Conservation (phyloP, 2,113 vertebrate species). For the Bufo gargarizans region DNA sequence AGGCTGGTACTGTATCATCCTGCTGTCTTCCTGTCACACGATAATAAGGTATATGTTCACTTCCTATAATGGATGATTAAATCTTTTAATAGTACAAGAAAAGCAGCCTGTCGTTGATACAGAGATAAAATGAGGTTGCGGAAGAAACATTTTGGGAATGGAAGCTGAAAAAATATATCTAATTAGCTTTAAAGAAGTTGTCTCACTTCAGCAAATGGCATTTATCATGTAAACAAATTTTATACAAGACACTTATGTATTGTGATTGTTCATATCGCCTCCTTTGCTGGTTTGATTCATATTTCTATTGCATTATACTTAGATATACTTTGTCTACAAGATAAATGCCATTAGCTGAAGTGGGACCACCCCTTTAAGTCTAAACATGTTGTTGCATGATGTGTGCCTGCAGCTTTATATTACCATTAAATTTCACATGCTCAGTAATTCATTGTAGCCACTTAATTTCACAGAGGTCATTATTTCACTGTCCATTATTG, state of each 20-base stretch:
- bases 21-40: neutral
- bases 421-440: neutral
- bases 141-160: neutral
- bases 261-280: neutral
- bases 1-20: neutral
- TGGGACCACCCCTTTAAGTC: neutral
- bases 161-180: neutral
- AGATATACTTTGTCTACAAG: no score
- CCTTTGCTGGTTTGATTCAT: no score
- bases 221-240: no score
- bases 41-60: neutral
- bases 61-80: constrained; percentile 5
- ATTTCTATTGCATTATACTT: no score
- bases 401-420: neutral
- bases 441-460: neutral
- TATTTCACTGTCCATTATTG: no score
- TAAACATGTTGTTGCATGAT: neutral
- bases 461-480: neutral
- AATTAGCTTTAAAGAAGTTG: no score
- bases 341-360: no score
- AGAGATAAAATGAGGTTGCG: neutral
- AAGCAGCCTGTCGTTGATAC: neutral
- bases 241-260: no score
- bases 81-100: constrained; percentile 9
- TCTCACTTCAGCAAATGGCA: no score